Evolutionary conservation across 2,797 vertebrate genomes (phyloP).

Genomic region (Astyanax mexicanus): DNA sequence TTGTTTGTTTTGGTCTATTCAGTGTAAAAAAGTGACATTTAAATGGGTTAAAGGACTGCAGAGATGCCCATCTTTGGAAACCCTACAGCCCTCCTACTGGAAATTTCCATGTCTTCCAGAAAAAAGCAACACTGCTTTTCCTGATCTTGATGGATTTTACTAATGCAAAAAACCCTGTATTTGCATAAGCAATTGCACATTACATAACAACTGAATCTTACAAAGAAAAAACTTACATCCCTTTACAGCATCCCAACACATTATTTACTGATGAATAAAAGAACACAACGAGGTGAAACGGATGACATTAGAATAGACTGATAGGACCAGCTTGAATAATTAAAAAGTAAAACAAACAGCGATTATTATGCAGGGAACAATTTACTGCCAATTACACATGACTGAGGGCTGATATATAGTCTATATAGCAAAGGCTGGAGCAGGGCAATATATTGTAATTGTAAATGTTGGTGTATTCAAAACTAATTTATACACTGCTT

Average conservation of each 20-base stretch:
- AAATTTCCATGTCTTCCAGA: constrained; percentile 48
- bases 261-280: background rate
- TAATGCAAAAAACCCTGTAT: constrained; percentile 69
- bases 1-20: too few relatives aligned
- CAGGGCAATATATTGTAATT: too few relatives aligned
- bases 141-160: constrained; percentile 62
- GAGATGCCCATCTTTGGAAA: too few relatives aligned
- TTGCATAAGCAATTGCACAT: constrained; percentile 61
- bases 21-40: too few relatives aligned
- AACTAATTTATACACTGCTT: too few relatives aligned
- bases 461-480: too few relatives aligned
- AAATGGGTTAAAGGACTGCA: too few relatives aligned
- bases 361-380: background rate
- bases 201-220: constrained; percentile 24
- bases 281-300: background rate
- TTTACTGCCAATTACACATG: background rate
- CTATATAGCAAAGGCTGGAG: too few relatives aligned
- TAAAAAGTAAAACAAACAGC: background rate
- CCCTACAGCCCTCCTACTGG: constrained; percentile 16
- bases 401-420: background rate
- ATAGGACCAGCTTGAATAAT: constrained; percentile 20
- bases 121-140: constrained; percentile 49
- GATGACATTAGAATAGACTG: constrained; percentile 2
- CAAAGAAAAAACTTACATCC: constrained; percentile 22
- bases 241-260: background rate